Percentiles rank a stretch among this genome's conserved stretches.
These are phyloP conservation scores for Sinocyclocheilus anophthalmus DNA, from an alignment of 2,113 vertebrate genomes.

Conservation along the genomic window DNA sequence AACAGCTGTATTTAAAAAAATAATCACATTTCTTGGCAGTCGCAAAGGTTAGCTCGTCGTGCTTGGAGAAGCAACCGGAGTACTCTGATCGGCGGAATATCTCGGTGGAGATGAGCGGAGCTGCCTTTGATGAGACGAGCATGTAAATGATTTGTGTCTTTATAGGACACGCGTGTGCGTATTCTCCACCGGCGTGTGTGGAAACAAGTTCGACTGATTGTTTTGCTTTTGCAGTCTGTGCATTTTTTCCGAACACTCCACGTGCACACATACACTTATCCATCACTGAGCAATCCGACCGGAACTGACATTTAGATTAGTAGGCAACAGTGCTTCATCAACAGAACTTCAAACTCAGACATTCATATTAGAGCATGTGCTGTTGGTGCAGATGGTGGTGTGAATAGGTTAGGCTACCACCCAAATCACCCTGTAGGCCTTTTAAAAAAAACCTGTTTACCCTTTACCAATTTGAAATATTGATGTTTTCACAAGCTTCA, in stretches of 20 bases:
- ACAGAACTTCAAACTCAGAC: slow-evolving; percentile 23
- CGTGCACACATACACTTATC: slow-evolving; percentile 20
- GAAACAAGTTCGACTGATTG: slow-evolving; percentile 38
- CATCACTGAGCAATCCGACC: slow-evolving; percentile 51
- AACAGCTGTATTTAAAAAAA: slow-evolving; percentile 85
- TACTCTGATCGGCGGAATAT: slow-evolving; percentile 71
- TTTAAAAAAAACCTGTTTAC: slow-evolving; percentile 49
- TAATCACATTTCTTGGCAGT: slow-evolving; percentile 80
- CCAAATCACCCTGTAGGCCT: slow-evolving; percentile 14
- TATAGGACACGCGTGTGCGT: slow-evolving; percentile 71
- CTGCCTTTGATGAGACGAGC: slow-evolving; percentile 81
- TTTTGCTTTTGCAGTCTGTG: neutral
- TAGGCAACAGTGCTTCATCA: slow-evolving; percentile 43
- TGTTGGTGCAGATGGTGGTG: neutral
- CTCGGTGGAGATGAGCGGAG: slow-evolving; percentile 74
- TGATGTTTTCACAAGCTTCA: slow-evolving; percentile 67
- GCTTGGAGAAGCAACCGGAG: slow-evolving; percentile 73
- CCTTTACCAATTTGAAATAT: slow-evolving; percentile 71
- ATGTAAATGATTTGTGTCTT: slow-evolving; percentile 84
- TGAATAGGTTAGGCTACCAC: slow-evolving; percentile 24
- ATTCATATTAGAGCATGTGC: slow-evolving; percentile 38
- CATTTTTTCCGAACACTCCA: slow-evolving; percentile 2
- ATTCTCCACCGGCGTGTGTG: slow-evolving; percentile 41
- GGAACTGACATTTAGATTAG: slow-evolving; percentile 58
- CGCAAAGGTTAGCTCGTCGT: slow-evolving; percentile 74